Evolutionary conservation across 1,140 invertebrate species (phyloP).

Genomic region (Conus ventricosus): DNA sequence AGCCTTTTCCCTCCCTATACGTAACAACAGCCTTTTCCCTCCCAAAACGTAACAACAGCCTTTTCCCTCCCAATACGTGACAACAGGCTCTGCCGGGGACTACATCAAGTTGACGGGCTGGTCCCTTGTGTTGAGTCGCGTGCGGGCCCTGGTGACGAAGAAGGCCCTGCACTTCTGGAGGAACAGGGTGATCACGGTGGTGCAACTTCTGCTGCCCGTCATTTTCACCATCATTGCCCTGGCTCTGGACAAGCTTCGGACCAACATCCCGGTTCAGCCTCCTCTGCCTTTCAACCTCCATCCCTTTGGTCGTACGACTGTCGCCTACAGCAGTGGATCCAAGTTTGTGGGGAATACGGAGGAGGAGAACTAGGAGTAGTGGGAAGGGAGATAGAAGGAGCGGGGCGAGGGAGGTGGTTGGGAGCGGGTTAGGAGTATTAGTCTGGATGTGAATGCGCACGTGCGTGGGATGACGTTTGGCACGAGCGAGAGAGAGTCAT

Average conservation of each 20-base stretch:
- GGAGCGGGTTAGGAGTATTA: no score
- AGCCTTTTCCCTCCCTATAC: no score
- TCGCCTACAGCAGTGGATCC: conserved; percentile 38
- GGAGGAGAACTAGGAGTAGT: no score
- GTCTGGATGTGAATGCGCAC: no score
- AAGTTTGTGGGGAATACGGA: no score
- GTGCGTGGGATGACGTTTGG: no score
- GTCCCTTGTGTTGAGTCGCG: conserved; percentile 18
- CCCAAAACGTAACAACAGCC: no score
- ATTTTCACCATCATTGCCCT: conserved; percentile 71
- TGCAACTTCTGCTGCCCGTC: conserved; percentile 70
- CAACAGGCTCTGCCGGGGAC: conserved; percentile 46
- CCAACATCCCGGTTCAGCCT: conserved; percentile 64
- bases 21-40: no score
- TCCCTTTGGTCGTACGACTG: conserved; percentile 39
- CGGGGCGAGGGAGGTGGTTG: no score
- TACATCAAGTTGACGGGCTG: conserved; percentile 34
- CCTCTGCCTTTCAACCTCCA: conserved; percentile 56
- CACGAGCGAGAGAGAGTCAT: no score
- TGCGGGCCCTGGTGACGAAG: conserved; percentile 72
- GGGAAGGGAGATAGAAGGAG: no score
- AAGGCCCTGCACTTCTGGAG: conserved; percentile 69
- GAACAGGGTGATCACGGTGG: conserved; percentile 65
- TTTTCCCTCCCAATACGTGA: no score
- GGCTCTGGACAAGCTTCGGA: conserved; percentile 63